These are phyloP conservation scores for Rotaria magnacalcarata DNA, from an alignment of 2,888 invertebrate genomes.

Conservation along the genomic window DNA sequence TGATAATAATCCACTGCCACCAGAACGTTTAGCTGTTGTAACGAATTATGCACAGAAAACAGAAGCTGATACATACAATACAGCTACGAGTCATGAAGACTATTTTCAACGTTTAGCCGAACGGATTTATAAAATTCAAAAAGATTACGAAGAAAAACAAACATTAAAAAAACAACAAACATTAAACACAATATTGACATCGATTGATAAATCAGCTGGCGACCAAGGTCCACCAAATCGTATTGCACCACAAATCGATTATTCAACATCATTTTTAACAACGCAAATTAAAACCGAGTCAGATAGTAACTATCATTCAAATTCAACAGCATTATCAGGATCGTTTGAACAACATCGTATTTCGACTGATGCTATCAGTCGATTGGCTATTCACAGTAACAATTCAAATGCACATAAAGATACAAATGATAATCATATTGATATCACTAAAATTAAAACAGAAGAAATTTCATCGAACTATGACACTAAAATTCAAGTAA, in stretches of 20 bases:
- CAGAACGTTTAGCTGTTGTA: slow-evolving; percentile 66
- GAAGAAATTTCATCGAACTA: not conserved
- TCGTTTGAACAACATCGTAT: not conserved
- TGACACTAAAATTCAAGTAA: not conserved
- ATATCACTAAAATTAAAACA: not conserved
- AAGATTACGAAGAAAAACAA: slow-evolving; percentile 75
- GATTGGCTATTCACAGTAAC: not conserved
- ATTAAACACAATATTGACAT: not conserved
- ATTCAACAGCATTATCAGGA: not conserved
- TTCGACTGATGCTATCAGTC: not conserved
- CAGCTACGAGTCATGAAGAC: slow-evolving; percentile 83
- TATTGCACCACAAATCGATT: slow-evolving; percentile 39
- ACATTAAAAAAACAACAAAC: not conserved
- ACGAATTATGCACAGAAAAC: slow-evolving; percentile 95
- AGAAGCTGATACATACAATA: slow-evolving; percentile 98
- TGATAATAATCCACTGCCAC: not conserved
- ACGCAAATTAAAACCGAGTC: not conserved
- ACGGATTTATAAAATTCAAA: slow-evolving; percentile 99
- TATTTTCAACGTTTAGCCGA: slow-evolving; percentile 96
- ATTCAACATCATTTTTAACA: not conserved
- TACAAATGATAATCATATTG: not conserved
- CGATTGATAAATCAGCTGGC: slow-evolving; percentile 41
- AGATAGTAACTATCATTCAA: not conserved
- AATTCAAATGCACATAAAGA: not conserved
- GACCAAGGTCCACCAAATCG: slow-evolving; percentile 45